Conservation (phyloP, 2,888 invertebrate genomes). For the Oligia latruncula region DNA sequence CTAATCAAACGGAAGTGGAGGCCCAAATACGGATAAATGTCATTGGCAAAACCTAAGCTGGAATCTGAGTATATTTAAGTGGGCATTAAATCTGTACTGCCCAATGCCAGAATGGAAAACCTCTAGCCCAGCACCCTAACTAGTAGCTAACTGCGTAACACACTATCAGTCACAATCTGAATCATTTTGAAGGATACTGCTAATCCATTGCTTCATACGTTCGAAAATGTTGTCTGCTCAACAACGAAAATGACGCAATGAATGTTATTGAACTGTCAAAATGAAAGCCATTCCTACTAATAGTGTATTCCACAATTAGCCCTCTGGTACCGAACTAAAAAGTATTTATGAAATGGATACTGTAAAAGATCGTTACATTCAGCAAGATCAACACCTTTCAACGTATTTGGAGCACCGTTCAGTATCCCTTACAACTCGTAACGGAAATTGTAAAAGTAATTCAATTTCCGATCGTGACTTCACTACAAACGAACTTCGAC, state of each 20-base stretch:
- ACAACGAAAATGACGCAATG: neutral
- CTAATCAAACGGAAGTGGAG: conserved; percentile 34
- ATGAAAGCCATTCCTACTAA: too few species aligned
- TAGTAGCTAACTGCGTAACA: neutral
- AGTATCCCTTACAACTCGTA: conserved; percentile 23
- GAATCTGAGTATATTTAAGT: neutral
- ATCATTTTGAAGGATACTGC: neutral
- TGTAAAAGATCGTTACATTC: conserved; percentile 2
- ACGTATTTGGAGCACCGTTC: conserved; percentile 9
- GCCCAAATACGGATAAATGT: conserved; percentile 40
- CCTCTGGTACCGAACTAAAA: neutral
- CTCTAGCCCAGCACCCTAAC: neutral
- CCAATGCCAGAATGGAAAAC: neutral
- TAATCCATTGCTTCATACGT: neutral
- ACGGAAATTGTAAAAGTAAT: conserved; percentile 43
- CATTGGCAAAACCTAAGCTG: conserved; percentile 25
- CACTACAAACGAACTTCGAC: conserved; percentile 32
- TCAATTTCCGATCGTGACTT: conserved; percentile 33
- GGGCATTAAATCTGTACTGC: too few species aligned
- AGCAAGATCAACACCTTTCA: conserved; percentile 18
- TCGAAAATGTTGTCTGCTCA: neutral
- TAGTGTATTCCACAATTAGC: too few species aligned
- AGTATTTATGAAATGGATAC: neutral
- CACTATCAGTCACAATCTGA: neutral
- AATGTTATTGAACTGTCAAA: neutral